These are phyloP conservation scores for Labeo calbasu DNA, from an alignment of 2,797 vertebrate species.

Conservation along the genomic window DNA sequence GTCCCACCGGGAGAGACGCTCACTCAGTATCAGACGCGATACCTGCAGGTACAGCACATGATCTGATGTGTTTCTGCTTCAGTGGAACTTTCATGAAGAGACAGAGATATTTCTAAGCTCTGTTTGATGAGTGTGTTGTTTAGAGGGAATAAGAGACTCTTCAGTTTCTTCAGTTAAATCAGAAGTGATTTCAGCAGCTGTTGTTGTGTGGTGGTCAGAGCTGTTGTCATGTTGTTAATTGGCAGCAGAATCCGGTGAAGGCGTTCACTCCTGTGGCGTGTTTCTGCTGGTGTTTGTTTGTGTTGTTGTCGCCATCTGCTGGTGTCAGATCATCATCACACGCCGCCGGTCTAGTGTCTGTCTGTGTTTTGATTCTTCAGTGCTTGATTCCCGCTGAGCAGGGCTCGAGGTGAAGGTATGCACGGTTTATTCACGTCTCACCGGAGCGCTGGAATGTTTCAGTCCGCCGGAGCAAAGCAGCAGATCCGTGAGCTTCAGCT, in stretches of 20 bases:
- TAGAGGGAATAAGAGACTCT: not conserved
- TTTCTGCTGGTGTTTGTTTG: not conserved
- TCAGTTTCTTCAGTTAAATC: no score
- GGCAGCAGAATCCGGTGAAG: not conserved
- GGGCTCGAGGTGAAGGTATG: not conserved
- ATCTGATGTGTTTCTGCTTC: not conserved
- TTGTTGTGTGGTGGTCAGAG: not conserved
- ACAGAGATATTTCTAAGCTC: not conserved
- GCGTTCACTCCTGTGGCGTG: no score
- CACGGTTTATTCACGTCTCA: not conserved
- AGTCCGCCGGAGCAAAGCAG: no score
- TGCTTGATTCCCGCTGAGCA: not conserved
- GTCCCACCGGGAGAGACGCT: slow-evolving; percentile 88
- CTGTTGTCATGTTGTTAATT: not conserved
- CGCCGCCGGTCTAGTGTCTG: not conserved
- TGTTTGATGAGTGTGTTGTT: not conserved
- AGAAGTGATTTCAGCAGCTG: not conserved
- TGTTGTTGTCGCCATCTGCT: not conserved
- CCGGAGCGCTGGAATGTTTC: not conserved
- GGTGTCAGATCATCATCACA: not conserved
- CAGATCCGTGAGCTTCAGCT: no score
- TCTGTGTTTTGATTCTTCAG: not conserved
- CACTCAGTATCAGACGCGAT: slow-evolving; percentile 78
- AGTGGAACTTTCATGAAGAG: not conserved
- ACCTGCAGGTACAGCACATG: slow-evolving; percentile 80